A percentile compares a stretch with the other conserved stretches of the same genome.
phyloP scores from a whole-genome alignment of 2,113 vertebrate species.

The Nicator chloris region DNA sequence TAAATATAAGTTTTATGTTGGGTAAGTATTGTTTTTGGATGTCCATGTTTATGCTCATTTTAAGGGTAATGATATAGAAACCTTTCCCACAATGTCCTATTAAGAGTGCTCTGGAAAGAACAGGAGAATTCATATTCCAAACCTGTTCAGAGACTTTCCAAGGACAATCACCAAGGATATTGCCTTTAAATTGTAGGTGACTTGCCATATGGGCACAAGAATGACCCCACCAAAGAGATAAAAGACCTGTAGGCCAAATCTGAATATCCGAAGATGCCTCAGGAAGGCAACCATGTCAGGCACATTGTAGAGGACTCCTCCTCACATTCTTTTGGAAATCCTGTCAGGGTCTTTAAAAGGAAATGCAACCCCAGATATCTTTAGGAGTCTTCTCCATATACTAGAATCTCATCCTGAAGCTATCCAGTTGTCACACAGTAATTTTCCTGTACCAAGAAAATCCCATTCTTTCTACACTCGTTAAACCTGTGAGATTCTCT shows the following conservation, averaged over 20 bases:
- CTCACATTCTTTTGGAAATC: background rate
- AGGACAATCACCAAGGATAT: background rate
- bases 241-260: background rate
- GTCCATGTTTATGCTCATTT: background rate
- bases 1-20: background rate
- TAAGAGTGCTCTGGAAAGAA: background rate
- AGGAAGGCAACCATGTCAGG: background rate
- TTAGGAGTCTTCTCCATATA: background rate
- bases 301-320: background rate
- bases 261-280: background rate
- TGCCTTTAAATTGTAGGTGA: background rate
- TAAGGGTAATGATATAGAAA: background rate
- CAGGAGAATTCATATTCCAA: background rate
- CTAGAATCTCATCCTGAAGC: background rate
- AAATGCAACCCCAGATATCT: background rate
- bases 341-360: background rate
- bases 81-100: background rate
- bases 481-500: background rate
- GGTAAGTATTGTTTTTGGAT: background rate
- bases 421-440: background rate
- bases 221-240: background rate
- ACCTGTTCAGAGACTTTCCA: background rate
- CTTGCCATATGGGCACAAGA: background rate
- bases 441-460: background rate
- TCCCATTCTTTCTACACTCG: background rate